Evolutionary conservation across 2,113 vertebrate genomes (phyloP).

Genomic region (Macquaria ambigua): DNA sequence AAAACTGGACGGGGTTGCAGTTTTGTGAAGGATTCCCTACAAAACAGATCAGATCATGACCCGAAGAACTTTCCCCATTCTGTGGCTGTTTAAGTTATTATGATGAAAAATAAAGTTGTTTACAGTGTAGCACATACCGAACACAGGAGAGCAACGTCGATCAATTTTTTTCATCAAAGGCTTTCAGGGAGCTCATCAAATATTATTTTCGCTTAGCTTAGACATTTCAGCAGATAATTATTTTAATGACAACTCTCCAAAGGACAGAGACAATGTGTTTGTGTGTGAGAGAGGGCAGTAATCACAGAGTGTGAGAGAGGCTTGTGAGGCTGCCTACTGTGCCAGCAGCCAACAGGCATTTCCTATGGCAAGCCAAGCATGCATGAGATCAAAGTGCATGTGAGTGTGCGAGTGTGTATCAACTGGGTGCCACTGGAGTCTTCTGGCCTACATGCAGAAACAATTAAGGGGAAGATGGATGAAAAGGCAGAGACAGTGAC

Average conservation of each 20-base stretch:
- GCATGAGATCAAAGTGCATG: conserved; percentile 75
- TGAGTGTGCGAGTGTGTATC: conserved; percentile 37
- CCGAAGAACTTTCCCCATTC: conserved; percentile 14
- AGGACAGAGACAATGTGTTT: conserved; percentile 56
- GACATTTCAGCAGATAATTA: conserved; percentile 61
- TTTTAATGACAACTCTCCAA: conserved; percentile 58
- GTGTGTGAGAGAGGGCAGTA: conserved; percentile 42
- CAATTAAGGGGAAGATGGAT: conserved; percentile 60
- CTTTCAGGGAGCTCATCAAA: conserved; percentile 29
- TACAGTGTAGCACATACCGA: neutral
- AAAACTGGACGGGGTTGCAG: neutral
- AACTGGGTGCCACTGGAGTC: conserved; percentile 45
- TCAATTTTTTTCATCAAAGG: conserved; percentile 3
- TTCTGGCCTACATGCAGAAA: conserved; percentile 56
- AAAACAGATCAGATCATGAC: neutral
- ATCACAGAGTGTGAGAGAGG: conserved; percentile 45
- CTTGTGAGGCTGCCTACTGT: conserved; percentile 69
- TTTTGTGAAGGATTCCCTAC: conserved; percentile 11
- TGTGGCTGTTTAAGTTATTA: neutral
- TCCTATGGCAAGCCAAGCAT: conserved; percentile 69
- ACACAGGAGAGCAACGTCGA: neutral
- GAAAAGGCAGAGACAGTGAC: conserved; percentile 45
- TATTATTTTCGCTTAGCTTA: conserved; percentile 31
- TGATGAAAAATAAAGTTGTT: neutral
- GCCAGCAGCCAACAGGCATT: conserved; percentile 72